phyloP scores from a whole-genome alignment of 2,888 invertebrate species.

The Rhodophaea formosa region DNA sequence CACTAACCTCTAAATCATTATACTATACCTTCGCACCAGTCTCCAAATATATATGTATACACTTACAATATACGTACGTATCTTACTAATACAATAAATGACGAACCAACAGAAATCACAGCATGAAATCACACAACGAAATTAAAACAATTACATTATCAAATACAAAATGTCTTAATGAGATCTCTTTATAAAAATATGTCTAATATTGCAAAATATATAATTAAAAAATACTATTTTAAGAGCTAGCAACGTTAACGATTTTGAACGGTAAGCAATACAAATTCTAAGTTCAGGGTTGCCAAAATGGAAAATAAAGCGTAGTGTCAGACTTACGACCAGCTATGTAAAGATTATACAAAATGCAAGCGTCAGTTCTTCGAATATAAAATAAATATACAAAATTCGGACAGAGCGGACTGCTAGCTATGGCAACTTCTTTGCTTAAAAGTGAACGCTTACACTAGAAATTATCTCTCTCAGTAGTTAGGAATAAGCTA shows the following conservation, averaged over 20 bases:
- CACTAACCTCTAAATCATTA: conserved; percentile 26
- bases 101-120: conserved; percentile 62
- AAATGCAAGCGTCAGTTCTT: conserved; percentile 65
- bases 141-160: conserved; percentile 31
- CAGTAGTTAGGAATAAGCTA: conserved; percentile 62
- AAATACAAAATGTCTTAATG: conserved; percentile 48
- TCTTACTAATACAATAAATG: conserved; percentile 35
- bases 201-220: conserved; percentile 65
- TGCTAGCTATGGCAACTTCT: conserved; percentile 56
- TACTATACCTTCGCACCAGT: conserved; percentile 54
- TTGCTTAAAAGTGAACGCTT: conserved; percentile 54
- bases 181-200: conserved; percentile 71
- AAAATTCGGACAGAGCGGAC: conserved; percentile 25
- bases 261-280: conserved; percentile 75
- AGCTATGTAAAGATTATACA: conserved; percentile 56
- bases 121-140: conserved; percentile 59
- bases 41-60: conserved; percentile 51
- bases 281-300: conserved; percentile 60
- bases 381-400: conserved; percentile 36
- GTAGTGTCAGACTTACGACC: conserved; percentile 45
- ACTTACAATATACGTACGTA: conserved; percentile 34
- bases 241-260: conserved; percentile 74
- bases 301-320: conserved; percentile 56
- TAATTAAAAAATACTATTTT: conserved; percentile 57
- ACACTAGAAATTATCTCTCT: conserved; percentile 73